Base-by-base conservation (phyloP, 2,888 invertebrate species). In the Diadegma fenestrale region DNA sequence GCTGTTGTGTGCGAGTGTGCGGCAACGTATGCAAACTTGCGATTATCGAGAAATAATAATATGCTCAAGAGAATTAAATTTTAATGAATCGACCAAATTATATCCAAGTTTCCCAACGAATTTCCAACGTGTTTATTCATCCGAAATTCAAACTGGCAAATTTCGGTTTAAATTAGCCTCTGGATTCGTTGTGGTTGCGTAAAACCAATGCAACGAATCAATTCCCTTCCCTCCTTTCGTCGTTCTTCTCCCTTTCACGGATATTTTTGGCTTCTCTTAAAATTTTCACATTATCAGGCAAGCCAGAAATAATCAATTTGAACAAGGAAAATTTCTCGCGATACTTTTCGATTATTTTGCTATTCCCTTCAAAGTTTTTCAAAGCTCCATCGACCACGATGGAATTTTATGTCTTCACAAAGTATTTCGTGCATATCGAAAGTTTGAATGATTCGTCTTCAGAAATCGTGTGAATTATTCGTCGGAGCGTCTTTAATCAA, bases 21-120 rank as follows among this genome's bases (percentile, higher is more conserved):
- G 30, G 41, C 51, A 51, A 69, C 66, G 58, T 48, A 45, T 48
- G 69, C 33, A 43, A 77, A 79, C 37, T 54, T 81, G 48, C 85
- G 79, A 82, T 85, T 73, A 82, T 79, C 41, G 79, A 71, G 78
- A 82, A 76, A 85, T 82, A 82, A 82, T 85, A 85, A 82, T 72
- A 72, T 61, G 37, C 71, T 80, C 51, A 48, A 14, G 63, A 12
- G 82, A 54, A 85, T 82, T 76, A 66, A 80, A 85, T 80, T 82
- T 66, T 61, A 64, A 82, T 80, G 30, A 76, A 85, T 80, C 26
- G 48, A 58, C 45, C 48, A 37, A 79, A 85, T 82, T 82, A 80
- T 64, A 43, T 43, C 33, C 37, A 58, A 64, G 22, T 76, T 48
- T 69, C 48, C 7, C 7, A 26, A 51, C 19, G 30, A 30, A 75